Evolutionary conservation across 1,140 invertebrate genomes (phyloP).

Genomic region (Lepidostoma basale): DNA sequence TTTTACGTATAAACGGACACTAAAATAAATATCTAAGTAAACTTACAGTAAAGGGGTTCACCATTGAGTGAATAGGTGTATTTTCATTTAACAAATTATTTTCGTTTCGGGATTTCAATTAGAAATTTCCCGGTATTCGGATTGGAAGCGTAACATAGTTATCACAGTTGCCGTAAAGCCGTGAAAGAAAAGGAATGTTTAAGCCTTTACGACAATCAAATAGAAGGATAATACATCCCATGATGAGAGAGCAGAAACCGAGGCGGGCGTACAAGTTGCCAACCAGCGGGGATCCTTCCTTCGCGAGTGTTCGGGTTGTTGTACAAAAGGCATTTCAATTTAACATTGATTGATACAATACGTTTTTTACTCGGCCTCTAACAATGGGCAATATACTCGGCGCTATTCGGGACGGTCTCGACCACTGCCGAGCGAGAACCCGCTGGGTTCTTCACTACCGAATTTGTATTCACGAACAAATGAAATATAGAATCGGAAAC

Average conservation of each 20-base stretch:
- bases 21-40: too few species aligned
- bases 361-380: conserved; percentile 20
- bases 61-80: too few species aligned
- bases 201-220: neutral
- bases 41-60: too few species aligned
- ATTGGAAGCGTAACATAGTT: neutral
- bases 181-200: conserved; percentile 17
- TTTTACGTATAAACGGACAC: too few species aligned
- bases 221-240: conserved; percentile 16
- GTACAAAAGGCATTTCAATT: conserved; percentile 46
- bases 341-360: conserved; percentile 44
- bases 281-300: conserved; percentile 44
- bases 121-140: neutral
- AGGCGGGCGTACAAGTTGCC: conserved; percentile 29
- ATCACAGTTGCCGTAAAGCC: neutral
- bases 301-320: conserved; percentile 22
- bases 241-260: conserved; percentile 18
- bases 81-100: too few species aligned
- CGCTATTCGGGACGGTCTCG: neutral
- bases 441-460: conserved; percentile 31
- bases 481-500: conserved; percentile 39
- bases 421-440: neutral
- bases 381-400: conserved; percentile 24
- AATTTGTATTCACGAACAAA: conserved; percentile 25
- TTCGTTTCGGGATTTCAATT: neutral